A percentile compares a stretch with the other conserved stretches of the same genome.
Evolutionary conservation across 2,797 vertebrate genomes (phyloP).

Genomic region (Sebastiscus tertius): DNA sequence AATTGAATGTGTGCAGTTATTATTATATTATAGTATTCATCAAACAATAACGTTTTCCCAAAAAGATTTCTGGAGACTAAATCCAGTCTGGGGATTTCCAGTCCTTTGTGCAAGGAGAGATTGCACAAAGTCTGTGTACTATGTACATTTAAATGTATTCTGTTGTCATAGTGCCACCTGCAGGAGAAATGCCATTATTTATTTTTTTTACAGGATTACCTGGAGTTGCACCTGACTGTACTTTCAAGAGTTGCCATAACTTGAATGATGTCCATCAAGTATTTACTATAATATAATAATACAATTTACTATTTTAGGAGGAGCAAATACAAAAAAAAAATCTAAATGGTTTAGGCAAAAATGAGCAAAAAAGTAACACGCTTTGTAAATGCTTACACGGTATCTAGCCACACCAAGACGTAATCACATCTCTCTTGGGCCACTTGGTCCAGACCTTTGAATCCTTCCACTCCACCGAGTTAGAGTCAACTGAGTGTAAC

Average conservation of each 20-base stretch:
- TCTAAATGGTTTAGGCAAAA: neutral
- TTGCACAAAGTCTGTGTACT: neutral
- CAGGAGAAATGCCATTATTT: neutral
- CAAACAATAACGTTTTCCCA: neutral
- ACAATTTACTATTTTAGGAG: neutral
- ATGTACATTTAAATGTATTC: neutral
- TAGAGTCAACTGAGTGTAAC: no score
- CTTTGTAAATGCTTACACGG: neutral
- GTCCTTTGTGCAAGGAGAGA: neutral
- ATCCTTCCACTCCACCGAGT: no score
- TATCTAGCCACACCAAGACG: neutral
- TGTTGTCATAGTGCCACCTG: neutral
- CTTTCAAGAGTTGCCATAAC: neutral
- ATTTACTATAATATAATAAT: no score
- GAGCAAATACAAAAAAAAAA: neutral
- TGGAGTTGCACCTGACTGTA: neutral
- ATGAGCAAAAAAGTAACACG: neutral
- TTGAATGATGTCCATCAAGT: neutral
- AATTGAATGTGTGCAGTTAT: neutral
- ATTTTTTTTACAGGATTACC: neutral
- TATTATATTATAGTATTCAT: neutral
- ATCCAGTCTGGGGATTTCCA: neutral
- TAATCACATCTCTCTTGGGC: neutral
- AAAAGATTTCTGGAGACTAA: neutral
- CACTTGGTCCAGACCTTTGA: neutral